Base-by-base conservation (phyloP, 2,113 vertebrate genomes). In the Trochalopteron elliotii region DNA sequence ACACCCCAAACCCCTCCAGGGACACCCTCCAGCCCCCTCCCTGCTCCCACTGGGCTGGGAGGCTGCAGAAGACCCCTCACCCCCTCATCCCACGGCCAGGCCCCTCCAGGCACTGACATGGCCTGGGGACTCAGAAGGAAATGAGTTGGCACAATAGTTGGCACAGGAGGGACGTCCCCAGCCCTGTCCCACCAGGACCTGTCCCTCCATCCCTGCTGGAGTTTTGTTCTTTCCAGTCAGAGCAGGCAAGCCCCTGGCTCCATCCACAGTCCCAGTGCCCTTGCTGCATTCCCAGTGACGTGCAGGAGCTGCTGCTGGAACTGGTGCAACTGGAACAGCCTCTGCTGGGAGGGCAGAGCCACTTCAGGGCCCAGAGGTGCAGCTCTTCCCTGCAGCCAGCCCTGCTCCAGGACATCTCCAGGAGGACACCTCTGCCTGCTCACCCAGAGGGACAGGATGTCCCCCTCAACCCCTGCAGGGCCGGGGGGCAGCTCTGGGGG, bases 241-340 rank as follows among this genome's bases (percentile, higher is more conserved):
- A 12, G 20, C 6, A 53, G 72, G 61, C 35, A 47, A 69, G 63
- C n/a, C 35, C n/a, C 69, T 37, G 2, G 0, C 47, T 60, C 42
- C 17, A 2, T 5, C 44, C 49, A 23, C 0, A 0, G 18, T 22
- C 44, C 44, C 83, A 53, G 69, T 9, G 60, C 52, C 53, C 64
- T 8, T 20, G 5, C 0, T 0, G 2, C 0, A 0, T 71, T 76
- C 53, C 74, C 60, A 44, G 69, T 0, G 4, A 31, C 10, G 79
- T 33, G n/a, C 76, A 11, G 55, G 76, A 81, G 67, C 45, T 24
- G 40, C 63, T 72, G 81, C 59, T 50, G 60, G 30, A 18, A 59
- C 69, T 49, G 70, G 10, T 19, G 83, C 15, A 7, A 10, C 70
- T 68, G 83, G 63, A 44, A 6, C 20, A 71, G 56, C 40, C 53